These are phyloP conservation scores for Onychomys torridus DNA, from an alignment of 2,797 vertebrate genomes.

Conservation along the genomic window DNA sequence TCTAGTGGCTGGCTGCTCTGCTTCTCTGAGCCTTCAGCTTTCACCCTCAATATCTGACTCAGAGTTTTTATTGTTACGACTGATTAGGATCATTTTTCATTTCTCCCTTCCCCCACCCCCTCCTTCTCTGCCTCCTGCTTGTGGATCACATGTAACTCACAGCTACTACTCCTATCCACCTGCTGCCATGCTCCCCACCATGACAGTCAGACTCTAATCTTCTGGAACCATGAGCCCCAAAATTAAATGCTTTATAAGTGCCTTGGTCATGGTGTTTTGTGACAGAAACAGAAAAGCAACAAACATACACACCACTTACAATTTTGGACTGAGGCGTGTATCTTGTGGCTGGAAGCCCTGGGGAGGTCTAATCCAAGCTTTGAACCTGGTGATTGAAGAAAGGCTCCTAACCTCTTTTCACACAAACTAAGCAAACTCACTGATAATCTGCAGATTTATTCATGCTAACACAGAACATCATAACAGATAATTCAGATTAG, in stretches of 20 bases:
- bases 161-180: neutral
- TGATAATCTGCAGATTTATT: neutral
- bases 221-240: neutral
- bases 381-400: neutral
- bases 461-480: neutral
- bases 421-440: conserved; percentile 4
- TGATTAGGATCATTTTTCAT: too few species aligned
- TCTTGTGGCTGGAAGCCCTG: neutral
- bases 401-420: neutral
- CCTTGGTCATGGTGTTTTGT: neutral
- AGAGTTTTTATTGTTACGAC: too few species aligned
- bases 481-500: conserved; percentile 18
- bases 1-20: too few species aligned
- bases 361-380: neutral
- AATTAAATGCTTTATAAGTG: neutral
- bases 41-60: too few species aligned
- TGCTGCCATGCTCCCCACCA: neutral
- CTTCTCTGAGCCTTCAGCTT: too few species aligned
- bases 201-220: neutral
- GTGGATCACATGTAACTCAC: neutral
- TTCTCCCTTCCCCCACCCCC: too few species aligned
- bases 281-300: neutral
- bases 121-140: neutral
- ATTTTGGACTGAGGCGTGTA: neutral
- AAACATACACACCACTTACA: neutral